These are phyloP conservation scores for Dinothrombium tinctorium DNA, from an alignment of 1,140 invertebrate genomes.

Conservation along the genomic window DNA sequence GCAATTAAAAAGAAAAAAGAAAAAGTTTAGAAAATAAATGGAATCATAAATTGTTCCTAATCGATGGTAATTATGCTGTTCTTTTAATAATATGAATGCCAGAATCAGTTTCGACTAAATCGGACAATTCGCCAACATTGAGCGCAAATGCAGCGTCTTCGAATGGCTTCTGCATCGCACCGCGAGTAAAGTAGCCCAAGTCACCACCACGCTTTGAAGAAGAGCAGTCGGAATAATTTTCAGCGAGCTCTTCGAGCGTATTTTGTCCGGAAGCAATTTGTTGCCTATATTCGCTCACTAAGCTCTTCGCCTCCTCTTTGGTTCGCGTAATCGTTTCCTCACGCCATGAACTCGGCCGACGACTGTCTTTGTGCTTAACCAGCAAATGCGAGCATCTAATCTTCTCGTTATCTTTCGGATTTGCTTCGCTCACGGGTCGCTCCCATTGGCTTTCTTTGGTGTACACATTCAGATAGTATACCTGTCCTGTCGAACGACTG, in stretches of 20 bases:
- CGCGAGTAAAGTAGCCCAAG: conserved; percentile 70
- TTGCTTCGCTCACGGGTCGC: conserved; percentile 31
- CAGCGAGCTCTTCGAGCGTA: conserved; percentile 63
- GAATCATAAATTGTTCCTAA: too few relatives aligned
- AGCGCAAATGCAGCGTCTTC: conserved; percentile 84
- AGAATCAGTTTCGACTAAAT: conserved; percentile 79
- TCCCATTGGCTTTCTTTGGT: conserved; percentile 98
- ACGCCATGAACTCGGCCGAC: conserved; percentile 83
- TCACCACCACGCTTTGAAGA: conserved; percentile 85
- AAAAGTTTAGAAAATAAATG: too few relatives aligned
- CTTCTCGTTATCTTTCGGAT: conserved; percentile 12
- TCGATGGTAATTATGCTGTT: too few relatives aligned
- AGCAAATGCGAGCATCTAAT: conserved; percentile 42
- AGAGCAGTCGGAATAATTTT: conserved; percentile 81
- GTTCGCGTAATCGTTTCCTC: conserved; percentile 72
- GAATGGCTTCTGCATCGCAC: conserved; percentile 90
- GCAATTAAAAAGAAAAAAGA: too few relatives aligned
- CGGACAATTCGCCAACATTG: conserved; percentile 73
- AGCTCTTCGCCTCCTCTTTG: conserved; percentile 76
- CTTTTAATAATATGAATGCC: conserved; percentile 85
- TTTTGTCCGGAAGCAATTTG: conserved; percentile 52
- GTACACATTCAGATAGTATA: conserved; percentile 83
- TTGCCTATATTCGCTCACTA: conserved; percentile 47
- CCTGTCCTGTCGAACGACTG: conserved; percentile 61
- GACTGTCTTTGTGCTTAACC: conserved; percentile 80